Evolutionary conservation across 1,140 invertebrate genomes (phyloP).

Genomic region (Euglossa dilemma): DNA sequence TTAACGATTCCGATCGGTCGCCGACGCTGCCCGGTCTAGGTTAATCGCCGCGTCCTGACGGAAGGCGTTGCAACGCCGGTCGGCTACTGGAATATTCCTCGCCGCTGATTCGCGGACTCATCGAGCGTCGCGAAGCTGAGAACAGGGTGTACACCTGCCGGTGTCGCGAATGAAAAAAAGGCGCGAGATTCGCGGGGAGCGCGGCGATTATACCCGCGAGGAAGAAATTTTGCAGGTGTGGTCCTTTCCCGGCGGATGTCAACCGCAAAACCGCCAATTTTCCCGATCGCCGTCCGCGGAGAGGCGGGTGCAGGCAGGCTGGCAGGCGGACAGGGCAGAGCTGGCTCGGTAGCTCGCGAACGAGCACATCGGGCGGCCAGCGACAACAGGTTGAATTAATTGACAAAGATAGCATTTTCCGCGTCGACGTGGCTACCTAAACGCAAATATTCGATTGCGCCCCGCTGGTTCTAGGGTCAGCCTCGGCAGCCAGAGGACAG

Average conservation of each 20-base stretch:
- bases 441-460: conserved; percentile 79
- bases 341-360: neutral
- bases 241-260: conserved; percentile 18
- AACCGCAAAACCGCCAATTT: conserved; percentile 71
- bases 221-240: conserved; percentile 38
- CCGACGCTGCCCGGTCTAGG: neutral
- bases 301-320: neutral
- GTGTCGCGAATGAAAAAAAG: neutral
- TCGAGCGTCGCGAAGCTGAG: no score
- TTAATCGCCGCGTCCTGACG: neutral
- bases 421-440: conserved; percentile 76
- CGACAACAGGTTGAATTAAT: conserved; percentile 82
- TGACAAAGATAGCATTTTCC: conserved; percentile 81
- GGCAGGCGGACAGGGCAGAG: neutral
- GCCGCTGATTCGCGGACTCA: no score
- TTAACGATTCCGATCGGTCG: conserved; percentile 60
- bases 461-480: conserved; percentile 60
- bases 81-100: no score
- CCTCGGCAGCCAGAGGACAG: conserved; percentile 60
- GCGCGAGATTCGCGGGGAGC: neutral
- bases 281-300: conserved; percentile 51
- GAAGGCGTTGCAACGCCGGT: neutral
- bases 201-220: neutral
- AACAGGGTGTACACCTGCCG: no score
- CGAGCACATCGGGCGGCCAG: conserved; percentile 47